Evolutionary conservation across 1,140 invertebrate species (phyloP), one percentile per base, ranked within the genome.

Genomic region (Pogonomyrmex californicus): DNA sequence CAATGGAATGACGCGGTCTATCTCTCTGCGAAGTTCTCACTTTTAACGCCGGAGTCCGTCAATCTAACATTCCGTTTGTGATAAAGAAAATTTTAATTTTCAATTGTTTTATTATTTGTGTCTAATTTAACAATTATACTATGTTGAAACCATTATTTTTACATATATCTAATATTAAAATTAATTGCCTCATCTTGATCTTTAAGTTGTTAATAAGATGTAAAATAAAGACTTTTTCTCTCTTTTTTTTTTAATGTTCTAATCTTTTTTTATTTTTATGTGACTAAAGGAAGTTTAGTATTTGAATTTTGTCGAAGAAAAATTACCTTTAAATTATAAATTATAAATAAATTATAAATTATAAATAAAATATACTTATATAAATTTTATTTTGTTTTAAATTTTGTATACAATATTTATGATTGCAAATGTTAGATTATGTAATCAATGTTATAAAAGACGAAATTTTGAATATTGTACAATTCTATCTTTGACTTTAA

Each of bases 1-100:
- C 79, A 17, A 83, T 73, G 23, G 38, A 60, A 82, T 6, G 38
- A 44, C 30, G 14, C 66, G 17, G 47, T 47, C 79, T 33, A 56
- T 10, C 65, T 10, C 65, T 49, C 10, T 4, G 23, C 23, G 65
- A 9, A 66, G 41, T 30, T 56, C 23, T 60, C 66, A 12, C 17
- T 73, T 73, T 60, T 36, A 82, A 23, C 17, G 33, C 14, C 7
- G 36, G 51, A 14, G 30, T 54, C 12, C n/a, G 17, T 73, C n/a
- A 49, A 60, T 44, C 12, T 60, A 3, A 33, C 10, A 4, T 4
- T 5, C 10, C 9, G 47, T 77, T 44, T 6, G 9, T 38, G 6
- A 12, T 0, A n/a, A 47, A 33, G 0, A 0, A 60, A 47, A 62
- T 33, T 65, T 63, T 33, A 44, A 47, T 17, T 47, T 36, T n/a